Percentiles rank a stretch among this genome's conserved stretches.
Conservation (phyloP, 2,888 invertebrate species). For the Catocala fraxini region DNA sequence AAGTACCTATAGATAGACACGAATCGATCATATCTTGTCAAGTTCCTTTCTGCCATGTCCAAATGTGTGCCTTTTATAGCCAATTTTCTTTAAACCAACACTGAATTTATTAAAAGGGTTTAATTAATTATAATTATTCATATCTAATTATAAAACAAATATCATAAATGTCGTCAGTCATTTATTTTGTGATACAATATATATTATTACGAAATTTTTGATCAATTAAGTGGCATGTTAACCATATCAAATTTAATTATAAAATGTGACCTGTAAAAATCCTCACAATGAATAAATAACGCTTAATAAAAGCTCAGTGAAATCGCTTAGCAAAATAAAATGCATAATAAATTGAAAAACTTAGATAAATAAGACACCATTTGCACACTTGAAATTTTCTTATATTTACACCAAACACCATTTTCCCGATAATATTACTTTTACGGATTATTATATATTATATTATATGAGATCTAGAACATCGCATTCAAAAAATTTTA, state of each 20-base stretch:
- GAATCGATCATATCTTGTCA: slow-evolving; percentile 55
- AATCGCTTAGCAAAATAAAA: slow-evolving; percentile 11
- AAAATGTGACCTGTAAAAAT: slow-evolving; percentile 3
- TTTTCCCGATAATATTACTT: slow-evolving; percentile 21
- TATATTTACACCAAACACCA: slow-evolving; percentile 32
- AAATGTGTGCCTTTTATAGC: slow-evolving; percentile 64
- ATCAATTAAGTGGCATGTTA: slow-evolving; percentile 34
- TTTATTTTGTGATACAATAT: slow-evolving; percentile 17
- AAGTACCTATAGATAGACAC: slow-evolving; percentile 29
- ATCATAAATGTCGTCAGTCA: slow-evolving; percentile 12
- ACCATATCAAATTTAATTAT: slow-evolving; percentile 42
- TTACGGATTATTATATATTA: slow-evolving; percentile 15
- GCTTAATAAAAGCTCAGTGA: neutral
- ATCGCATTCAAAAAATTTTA: too few relatives aligned
- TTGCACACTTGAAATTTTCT: slow-evolving; percentile 28
- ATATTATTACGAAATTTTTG: slow-evolving; percentile 16
- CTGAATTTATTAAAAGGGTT: slow-evolving; percentile 12
- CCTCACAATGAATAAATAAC: neutral
- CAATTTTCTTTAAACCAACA: slow-evolving; percentile 28
- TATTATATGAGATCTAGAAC: too few relatives aligned
- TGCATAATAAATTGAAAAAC: slow-evolving; percentile 32
- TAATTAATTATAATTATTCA: slow-evolving; percentile 9
- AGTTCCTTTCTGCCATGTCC: slow-evolving; percentile 62
- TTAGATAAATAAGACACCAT: slow-evolving; percentile 23
- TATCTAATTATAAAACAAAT: slow-evolving; percentile 13